Percentiles rank a stretch among this genome's conserved stretches.
phyloP scores from a whole-genome alignment of 1,140 invertebrate genomes.

The Anthonomus grandis region DNA sequence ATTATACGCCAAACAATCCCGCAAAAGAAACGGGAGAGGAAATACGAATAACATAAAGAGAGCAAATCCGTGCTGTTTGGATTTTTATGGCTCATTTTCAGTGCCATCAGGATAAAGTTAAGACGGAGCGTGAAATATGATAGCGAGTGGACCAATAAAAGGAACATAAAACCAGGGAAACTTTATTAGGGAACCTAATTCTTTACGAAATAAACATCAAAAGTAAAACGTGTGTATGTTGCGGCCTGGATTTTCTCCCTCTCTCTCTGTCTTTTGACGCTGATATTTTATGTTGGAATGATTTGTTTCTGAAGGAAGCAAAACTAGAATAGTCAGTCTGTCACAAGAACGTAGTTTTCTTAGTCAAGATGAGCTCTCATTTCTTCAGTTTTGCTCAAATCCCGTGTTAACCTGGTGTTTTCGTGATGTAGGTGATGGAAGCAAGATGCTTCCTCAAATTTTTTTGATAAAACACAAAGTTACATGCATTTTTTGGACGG shows the following conservation, averaged over 20 bases:
- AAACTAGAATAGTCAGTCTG: not conserved
- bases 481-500: not conserved
- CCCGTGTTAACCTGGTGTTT: no score
- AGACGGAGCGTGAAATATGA: constrained; percentile 29
- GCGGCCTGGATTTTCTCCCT: no score
- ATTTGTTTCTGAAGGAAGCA: not conserved
- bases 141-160: constrained; percentile 32
- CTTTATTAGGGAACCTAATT: constrained; percentile 25
- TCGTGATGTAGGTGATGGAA: no score
- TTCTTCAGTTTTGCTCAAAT: not conserved
- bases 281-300: not conserved
- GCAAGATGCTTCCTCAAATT: no score
- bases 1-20: constrained; percentile 22
- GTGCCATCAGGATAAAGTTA: constrained; percentile 29
- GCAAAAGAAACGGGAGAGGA: constrained; percentile 19
- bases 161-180: constrained; percentile 18
- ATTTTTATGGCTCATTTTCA: constrained; percentile 32
- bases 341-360: not conserved
- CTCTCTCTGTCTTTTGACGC: no score
- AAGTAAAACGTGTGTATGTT: constrained; percentile 8
- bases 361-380: not conserved
- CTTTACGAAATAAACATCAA: constrained; percentile 3
- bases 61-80: constrained; percentile 30
- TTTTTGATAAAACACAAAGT: no score
- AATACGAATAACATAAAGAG: constrained; percentile 28